Evolutionary conservation across 2,888 invertebrate species (phyloP), one percentile per base, ranked within the genome.

Genomic region (Leptinotarsa haldemani): DNA sequence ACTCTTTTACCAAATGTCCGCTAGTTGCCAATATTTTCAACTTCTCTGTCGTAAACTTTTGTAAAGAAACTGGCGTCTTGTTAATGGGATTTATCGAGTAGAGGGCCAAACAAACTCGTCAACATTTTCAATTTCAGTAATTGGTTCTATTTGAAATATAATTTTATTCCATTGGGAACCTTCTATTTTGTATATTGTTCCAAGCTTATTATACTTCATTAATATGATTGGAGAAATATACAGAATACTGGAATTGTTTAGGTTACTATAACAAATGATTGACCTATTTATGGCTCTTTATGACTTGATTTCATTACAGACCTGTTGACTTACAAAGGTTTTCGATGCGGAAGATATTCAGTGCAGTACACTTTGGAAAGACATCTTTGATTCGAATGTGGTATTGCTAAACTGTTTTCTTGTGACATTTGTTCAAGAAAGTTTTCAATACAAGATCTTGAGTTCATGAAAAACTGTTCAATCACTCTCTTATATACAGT

Each of bases 331-430:
- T 84, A 79, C 83, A 81, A 86, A 85, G 92, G 92, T 83, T 89
- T 89, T 15, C 88, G 89, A 25, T 92, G 92, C 83, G 89, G 90
- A 74, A 90, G 91, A 80, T 92, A 92, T 82, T 88, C 90, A 48
- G 90, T 90, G 84, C 88, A 84, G 73, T 84, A 86, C 72, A 85
- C 86, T 2, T 80, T 86, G 65, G 80, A 82, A 58, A 77, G 85
- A 65, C 86, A 85, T 80, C 77, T 83, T 46, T 81, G 78, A 67
- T 86, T 82, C 69, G 85, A 85, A 77, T 86, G 86, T 77, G 85
- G 84, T 20, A 82, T 83, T n/a, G 83, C 80, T 72, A 88, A 88
- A 7, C 87, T 89, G 79, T 89, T 89, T 79, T 87, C 88, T 75
- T 90, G 90, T 75, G 85, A 85, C 13, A 83, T 88, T 66, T 89